Conservation (phyloP, 2,113 vertebrate species). For the Cavia porcellus region DNA sequence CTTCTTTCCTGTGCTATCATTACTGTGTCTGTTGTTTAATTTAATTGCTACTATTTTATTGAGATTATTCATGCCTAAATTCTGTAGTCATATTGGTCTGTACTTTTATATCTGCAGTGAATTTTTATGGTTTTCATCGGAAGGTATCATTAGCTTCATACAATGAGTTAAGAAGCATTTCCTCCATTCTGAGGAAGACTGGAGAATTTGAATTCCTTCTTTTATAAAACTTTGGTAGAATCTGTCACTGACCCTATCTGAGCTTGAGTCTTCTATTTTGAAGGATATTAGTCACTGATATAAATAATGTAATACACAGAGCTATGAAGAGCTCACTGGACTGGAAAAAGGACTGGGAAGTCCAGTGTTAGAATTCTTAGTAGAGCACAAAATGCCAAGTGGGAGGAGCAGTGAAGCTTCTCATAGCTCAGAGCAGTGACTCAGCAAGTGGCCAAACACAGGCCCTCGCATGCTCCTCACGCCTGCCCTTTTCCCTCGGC, state of each 20-base stretch:
- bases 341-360: no score
- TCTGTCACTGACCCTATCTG: neutral
- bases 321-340: neutral
- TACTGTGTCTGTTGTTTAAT: neutral
- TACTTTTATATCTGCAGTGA: neutral
- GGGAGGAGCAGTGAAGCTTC: no score
- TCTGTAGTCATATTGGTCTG: neutral
- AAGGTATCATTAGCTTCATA: neutral
- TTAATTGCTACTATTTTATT: neutral
- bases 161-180: neutral
- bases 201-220: neutral
- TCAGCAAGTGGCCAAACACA: no score
- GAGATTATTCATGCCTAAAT: neutral
- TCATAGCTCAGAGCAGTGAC: no score
- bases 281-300: neutral
- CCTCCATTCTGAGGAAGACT: neutral
- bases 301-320: neutral
- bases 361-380: no score
- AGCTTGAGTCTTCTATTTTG: neutral
- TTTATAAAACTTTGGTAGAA: neutral
- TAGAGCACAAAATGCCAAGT: no score
- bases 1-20: neutral
- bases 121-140: neutral
- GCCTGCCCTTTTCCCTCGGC: no score
- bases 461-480: no score